These are phyloP conservation scores for Drosophila prolongata DNA, from an alignment of 2,888 invertebrate genomes.

Conservation along the genomic window DNA sequence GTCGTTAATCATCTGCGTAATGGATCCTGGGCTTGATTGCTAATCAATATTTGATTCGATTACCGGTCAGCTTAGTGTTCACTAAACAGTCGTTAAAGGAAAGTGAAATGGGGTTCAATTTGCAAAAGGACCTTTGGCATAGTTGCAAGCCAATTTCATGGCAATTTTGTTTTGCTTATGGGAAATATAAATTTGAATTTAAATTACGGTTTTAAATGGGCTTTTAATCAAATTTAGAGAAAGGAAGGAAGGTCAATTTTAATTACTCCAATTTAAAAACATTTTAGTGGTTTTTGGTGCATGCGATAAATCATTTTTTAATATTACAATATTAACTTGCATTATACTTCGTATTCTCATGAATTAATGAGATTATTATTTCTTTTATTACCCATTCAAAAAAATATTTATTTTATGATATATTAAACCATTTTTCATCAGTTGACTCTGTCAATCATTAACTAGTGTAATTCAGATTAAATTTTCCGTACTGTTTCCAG, in stretches of 20 bases:
- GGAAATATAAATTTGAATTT: background rate
- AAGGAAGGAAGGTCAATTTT: too few species aligned
- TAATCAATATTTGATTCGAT: constrained; percentile 40
- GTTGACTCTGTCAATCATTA: too few species aligned
- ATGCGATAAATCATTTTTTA: too few species aligned
- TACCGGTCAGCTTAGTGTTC: constrained; percentile 15
- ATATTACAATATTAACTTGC: too few species aligned
- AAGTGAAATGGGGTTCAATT: constrained; percentile 1
- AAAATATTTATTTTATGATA: too few species aligned
- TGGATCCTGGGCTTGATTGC: constrained; percentile 30
- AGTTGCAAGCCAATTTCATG: constrained; percentile 9
- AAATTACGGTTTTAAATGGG: too few species aligned
- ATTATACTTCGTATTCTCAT: too few species aligned
- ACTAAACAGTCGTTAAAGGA: constrained; percentile 23
- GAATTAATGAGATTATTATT: too few species aligned
- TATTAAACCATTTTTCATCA: too few species aligned
- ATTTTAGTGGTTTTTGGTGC: too few species aligned
- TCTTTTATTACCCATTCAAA: too few species aligned
- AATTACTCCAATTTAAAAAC: too few species aligned
- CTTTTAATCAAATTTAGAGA: background rate
- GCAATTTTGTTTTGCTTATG: constrained; percentile 1
- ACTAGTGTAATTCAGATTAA: background rate
- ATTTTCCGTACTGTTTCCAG: background rate
- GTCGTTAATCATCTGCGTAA: constrained; percentile 36
- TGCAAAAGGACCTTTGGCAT: background rate